Evolutionary conservation across 2,113 vertebrate species (phyloP).

Genomic region (Notarius quadriscutis): DNA sequence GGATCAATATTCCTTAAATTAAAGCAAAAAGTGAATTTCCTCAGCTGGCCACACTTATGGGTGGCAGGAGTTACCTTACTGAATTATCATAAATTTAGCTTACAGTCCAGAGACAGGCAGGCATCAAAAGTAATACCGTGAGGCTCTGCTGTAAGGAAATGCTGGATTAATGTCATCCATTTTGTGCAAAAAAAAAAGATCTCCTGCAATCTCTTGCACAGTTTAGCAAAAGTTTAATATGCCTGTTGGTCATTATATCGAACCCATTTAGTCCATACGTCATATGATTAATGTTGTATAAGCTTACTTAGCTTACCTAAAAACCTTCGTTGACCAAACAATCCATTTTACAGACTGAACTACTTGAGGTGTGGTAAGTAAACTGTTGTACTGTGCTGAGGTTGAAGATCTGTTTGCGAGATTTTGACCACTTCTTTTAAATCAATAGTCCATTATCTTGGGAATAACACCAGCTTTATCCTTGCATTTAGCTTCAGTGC

Average conservation of each 20-base stretch:
- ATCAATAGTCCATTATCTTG: conserved; percentile 53
- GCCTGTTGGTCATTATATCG: not conserved
- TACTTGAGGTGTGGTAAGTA: conserved; percentile 14
- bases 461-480: conserved; percentile 36
- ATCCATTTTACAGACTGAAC: not conserved
- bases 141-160: not conserved
- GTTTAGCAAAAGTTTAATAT: not conserved
- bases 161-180: not conserved
- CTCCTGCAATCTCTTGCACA: not conserved
- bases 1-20: conserved; percentile 83
- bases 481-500: conserved; percentile 28
- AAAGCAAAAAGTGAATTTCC: conserved; percentile 82
- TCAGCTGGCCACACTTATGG: conserved; percentile 69
- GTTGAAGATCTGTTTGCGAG: conserved; percentile 29
- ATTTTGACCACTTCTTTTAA: conserved; percentile 30
- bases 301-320: not conserved
- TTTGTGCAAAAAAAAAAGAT: not conserved
- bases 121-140: conserved; percentile 31
- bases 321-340: conserved; percentile 10
- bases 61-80: conserved; percentile 69
- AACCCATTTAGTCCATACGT: not conserved
- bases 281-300: not conserved
- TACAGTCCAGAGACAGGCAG: conserved; percentile 60
- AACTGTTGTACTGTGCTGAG: conserved; percentile 24
- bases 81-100: conserved; percentile 68